Evolutionary conservation across 2,888 invertebrate species (phyloP), one percentile per base, ranked within the genome.

Genomic region (Diaperis boleti): DNA sequence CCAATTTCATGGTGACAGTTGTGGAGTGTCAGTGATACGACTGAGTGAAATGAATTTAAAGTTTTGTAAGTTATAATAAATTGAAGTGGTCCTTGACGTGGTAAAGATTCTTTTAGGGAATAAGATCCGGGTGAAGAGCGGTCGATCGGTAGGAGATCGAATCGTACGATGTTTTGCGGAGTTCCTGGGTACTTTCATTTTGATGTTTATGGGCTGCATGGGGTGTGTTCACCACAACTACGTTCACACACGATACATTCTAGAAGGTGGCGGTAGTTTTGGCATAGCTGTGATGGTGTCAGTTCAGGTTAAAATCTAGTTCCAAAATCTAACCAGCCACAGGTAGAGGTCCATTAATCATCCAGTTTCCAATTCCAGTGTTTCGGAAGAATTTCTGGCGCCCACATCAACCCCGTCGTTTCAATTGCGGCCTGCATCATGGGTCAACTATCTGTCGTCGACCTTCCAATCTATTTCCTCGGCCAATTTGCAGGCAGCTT

Each of bases 391-490:
- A 84, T 92, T 41, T 92, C 92, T 22, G 91, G 90, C 26, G 88
- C 90, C 0, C 91, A 90, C 73, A 83, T 93, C 74, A 93, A 93
- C 78, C 92, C 93, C 0, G 85, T 89, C 0, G 89, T 93, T 1
- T 4, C 39, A 3, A 14, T 39, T 6, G 39, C 15, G 5, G 39
- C 15, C 2, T 15, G 14, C 8, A 39, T 39, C 5, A 8, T 5
- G 5, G 39, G 39, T 1, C 2, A 4, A 2, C n/a, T 17, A 8
- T 13, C 39, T 15, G 7, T 39, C 3, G 1, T 15, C 1, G 39
- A 13, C 6, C 6, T 17, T 4, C 14, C 17, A 3, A 5, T 11
- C 15, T 39, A 39, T 13, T 3, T 39, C 1, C 7, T 39, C 2
- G 14, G 3, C 1, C 39, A 39, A 14, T 39, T 13, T 15, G 13